Evolutionary conservation across 2,888 invertebrate genomes (phyloP).

Genomic region (Lepidocyrtinus sp.): DNA sequence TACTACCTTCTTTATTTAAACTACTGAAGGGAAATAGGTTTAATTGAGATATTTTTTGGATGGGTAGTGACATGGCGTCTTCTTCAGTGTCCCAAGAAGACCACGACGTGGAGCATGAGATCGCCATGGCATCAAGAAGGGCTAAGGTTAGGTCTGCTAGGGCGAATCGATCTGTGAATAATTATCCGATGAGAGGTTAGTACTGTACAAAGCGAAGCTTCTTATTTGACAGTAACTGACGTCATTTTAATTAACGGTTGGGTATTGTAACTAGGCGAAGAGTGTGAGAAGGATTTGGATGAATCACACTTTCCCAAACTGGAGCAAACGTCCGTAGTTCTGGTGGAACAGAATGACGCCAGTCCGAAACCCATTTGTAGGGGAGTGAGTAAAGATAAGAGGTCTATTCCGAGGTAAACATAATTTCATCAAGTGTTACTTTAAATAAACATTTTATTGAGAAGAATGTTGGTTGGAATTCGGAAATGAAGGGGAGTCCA

Average conservation of each 20-base stretch:
- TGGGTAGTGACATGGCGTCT: slow-evolving; percentile 74
- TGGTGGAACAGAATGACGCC: slow-evolving; percentile 72
- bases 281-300: slow-evolving; percentile 52
- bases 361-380: slow-evolving; percentile 73
- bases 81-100: slow-evolving; percentile 77
- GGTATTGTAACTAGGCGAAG: slow-evolving; percentile 36
- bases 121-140: slow-evolving; percentile 75
- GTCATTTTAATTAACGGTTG: no score
- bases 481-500: slow-evolving; percentile 72
- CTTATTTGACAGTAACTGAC: no score
- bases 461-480: slow-evolving; percentile 1
- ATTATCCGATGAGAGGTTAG: slow-evolving; percentile 65
- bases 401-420: slow-evolving; percentile 68
- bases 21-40: background rate
- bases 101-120: slow-evolving; percentile 76
- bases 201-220: no score
- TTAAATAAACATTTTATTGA: background rate
- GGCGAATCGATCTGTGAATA: slow-evolving; percentile 72
- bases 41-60: background rate
- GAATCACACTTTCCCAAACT: slow-evolving; percentile 66
- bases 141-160: slow-evolving; percentile 75
- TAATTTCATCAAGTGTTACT: background rate
- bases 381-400: slow-evolving; percentile 73
- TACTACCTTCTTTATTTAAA: no score
- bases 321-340: slow-evolving; percentile 69